A percentile compares a stretch with the other conserved stretches of the same genome.
These are phyloP conservation scores for Spisula solida DNA, from an alignment of 2,888 invertebrate species.

Conservation along the genomic window DNA sequence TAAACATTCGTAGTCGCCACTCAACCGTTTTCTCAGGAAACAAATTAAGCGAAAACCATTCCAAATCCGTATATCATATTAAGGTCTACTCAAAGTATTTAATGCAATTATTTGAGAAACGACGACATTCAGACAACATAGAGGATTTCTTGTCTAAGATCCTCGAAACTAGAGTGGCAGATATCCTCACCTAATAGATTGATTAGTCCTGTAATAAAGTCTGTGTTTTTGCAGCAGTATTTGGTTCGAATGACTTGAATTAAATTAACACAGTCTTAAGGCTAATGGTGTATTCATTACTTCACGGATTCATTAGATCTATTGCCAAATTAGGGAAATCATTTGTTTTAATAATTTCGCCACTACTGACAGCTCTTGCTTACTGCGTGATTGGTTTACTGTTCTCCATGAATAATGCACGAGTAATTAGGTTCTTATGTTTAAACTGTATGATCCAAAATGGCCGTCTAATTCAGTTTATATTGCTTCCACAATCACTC, in stretches of 20 bases:
- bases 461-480: conserved; percentile 57
- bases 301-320: conserved; percentile 59
- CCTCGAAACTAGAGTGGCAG: conserved; percentile 26
- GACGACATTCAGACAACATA: conserved; percentile 8
- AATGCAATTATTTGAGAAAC: conserved; percentile 22
- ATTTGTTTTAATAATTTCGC: conserved; percentile 69
- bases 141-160: conserved; percentile 19
- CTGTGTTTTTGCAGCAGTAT: conserved; percentile 45
- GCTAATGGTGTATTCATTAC: conserved; percentile 49
- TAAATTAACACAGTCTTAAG: conserved; percentile 45
- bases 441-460: conserved; percentile 47
- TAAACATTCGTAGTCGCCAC: neutral
- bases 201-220: conserved; percentile 43
- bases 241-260: conserved; percentile 44
- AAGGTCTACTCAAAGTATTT: conserved; percentile 12
- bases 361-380: conserved; percentile 65
- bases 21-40: neutral
- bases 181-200: conserved; percentile 41
- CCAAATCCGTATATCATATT: conserved; percentile 19
- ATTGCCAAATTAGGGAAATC: conserved; percentile 67
- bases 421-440: conserved; percentile 59
- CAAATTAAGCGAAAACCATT: conserved; percentile 15
- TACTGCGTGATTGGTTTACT: conserved; percentile 51
- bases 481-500: conserved; percentile 54
- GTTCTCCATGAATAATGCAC: conserved; percentile 64